Evolutionary conservation across 2,113 vertebrate species (phyloP).

Genomic region (Motacilla alba): DNA sequence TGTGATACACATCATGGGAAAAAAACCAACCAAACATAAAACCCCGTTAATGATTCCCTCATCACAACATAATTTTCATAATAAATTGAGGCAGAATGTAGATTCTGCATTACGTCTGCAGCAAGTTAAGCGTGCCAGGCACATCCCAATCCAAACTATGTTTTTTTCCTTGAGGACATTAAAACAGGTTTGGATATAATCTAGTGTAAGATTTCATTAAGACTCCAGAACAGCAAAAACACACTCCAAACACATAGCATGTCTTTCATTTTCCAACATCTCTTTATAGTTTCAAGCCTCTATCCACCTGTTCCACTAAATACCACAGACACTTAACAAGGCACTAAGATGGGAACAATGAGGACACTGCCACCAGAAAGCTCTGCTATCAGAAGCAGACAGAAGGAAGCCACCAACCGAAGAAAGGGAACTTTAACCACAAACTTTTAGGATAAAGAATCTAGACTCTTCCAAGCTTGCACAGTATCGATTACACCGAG

Average conservation of each 20-base stretch:
- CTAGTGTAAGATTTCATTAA: neutral
- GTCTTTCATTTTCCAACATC: neutral
- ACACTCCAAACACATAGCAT: neutral
- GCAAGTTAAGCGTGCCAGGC: neutral
- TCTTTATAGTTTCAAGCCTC: neutral
- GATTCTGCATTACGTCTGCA: neutral
- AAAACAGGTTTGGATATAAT: neutral
- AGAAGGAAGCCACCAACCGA: neutral
- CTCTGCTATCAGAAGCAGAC: neutral
- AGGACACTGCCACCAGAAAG: neutral
- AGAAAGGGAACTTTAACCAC: neutral
- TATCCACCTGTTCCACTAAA: neutral
- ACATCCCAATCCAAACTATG: neutral
- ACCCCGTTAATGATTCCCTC: neutral
- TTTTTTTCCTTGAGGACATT: neutral
- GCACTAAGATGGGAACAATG: neutral
- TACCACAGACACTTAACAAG: neutral
- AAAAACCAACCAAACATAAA: neutral
- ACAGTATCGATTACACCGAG: neutral
- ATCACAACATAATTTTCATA: neutral
- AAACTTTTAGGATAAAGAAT: neutral
- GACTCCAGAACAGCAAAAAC: neutral
- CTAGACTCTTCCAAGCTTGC: neutral
- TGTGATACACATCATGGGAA: neutral
- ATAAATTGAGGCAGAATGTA: neutral